Percentiles rank a stretch among this genome's conserved stretches.
phyloP scores from a whole-genome alignment of 2,888 invertebrate species.

The Cryptocephalus moraei region DNA sequence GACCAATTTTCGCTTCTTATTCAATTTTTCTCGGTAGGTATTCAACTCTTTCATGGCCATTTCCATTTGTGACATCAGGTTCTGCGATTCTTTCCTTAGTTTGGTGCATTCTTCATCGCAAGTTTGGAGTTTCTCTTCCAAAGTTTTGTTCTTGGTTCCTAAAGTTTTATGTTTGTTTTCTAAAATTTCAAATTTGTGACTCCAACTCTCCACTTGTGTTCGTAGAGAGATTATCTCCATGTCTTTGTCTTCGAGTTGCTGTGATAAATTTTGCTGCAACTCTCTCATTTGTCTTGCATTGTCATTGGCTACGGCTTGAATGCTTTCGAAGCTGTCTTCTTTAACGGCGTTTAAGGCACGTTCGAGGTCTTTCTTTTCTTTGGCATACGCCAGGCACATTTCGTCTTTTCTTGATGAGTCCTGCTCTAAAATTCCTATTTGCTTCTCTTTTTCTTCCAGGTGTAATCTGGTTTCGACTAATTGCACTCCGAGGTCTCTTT shows the following conservation, averaged over 20 bases:
- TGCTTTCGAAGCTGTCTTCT: slow-evolving; percentile 39
- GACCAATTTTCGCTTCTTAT: slow-evolving; percentile 20
- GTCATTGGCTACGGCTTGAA: slow-evolving; percentile 46
- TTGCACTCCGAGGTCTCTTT: slow-evolving; percentile 42
- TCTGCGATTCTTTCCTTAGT: slow-evolving; percentile 11
- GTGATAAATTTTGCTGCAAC: slow-evolving; percentile 38
- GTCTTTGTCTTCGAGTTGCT: slow-evolving; percentile 22
- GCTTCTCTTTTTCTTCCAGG: slow-evolving; percentile 43
- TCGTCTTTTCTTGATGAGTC: slow-evolving; percentile 48
- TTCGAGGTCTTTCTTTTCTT: slow-evolving; percentile 47
- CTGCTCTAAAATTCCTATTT: slow-evolving; percentile 44
- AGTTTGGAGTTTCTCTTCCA: slow-evolving; percentile 7
- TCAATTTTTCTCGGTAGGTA: slow-evolving; percentile 20
- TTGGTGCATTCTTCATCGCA: slow-evolving; percentile 8
- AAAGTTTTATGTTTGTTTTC: slow-evolving; percentile 5
- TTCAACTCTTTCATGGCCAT: slow-evolving; percentile 14
- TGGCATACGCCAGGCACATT: slow-evolving; percentile 47
- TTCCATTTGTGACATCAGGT: slow-evolving; percentile 7
- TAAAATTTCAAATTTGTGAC: background rate
- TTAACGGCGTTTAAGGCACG: slow-evolving; percentile 37
- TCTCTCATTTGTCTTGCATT: slow-evolving; percentile 43
- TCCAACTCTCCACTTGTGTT: slow-evolving; percentile 6
- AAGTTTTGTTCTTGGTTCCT: slow-evolving; percentile 7
- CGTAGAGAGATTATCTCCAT: slow-evolving; percentile 47
- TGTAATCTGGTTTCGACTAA: slow-evolving; percentile 48